Percentiles rank a stretch among this genome's conserved stretches.
Conservation (phyloP, 2,113 vertebrate genomes). For the Hepsetus odoe region DNA sequence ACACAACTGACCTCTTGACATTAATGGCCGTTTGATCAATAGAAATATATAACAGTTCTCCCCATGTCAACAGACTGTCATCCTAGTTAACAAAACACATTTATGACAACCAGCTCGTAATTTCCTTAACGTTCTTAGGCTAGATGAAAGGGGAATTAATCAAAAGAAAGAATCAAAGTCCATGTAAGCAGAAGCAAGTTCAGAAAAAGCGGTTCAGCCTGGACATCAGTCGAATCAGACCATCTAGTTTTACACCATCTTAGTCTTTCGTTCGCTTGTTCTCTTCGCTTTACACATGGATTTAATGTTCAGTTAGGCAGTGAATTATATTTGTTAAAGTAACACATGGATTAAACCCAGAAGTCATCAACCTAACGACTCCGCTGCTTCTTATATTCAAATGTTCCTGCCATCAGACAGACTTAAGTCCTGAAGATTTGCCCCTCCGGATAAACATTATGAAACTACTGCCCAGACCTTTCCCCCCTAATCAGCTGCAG, state of each 20-base stretch:
- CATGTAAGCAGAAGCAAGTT: neutral
- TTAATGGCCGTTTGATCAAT: no score
- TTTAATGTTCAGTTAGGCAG: neutral
- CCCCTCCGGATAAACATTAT: neutral
- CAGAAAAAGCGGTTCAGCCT: neutral
- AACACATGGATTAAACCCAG: neutral
- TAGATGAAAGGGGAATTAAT: neutral
- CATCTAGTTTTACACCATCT: neutral
- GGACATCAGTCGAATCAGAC: neutral
- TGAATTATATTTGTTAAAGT: neutral
- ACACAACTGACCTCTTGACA: no score
- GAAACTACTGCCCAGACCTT: neutral
- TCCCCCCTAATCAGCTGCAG: neutral
- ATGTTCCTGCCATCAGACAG: conserved; percentile 14
- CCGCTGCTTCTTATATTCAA: neutral
- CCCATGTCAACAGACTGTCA: no score
- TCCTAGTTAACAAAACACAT: no score
- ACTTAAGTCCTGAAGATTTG: conserved; percentile 1
- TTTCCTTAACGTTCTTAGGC: no score
- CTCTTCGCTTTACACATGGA: conserved; percentile 4
- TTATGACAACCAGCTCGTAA: no score
- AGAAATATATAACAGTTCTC: no score
- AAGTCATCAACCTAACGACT: conserved; percentile 9
- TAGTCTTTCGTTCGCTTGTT: neutral
- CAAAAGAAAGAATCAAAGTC: neutral